Base-by-base conservation (phyloP, 2,113 vertebrate genomes). In the Panthera leo region DNA sequence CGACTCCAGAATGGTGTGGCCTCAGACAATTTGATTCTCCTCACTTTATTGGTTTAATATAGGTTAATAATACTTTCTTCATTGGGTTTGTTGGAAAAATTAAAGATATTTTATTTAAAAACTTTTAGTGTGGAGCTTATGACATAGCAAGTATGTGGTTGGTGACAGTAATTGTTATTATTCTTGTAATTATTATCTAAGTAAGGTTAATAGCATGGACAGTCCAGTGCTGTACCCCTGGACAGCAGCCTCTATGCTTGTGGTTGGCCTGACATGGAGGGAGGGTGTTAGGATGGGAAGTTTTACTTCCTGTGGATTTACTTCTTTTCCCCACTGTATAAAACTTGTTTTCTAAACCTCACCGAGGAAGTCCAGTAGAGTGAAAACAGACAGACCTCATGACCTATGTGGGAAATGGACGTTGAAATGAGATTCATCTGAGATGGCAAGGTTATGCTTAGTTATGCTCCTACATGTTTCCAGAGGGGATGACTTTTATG, bases 381-480 rank as follows among this genome's bases (percentile, higher is more conserved):
- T 23, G 9, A 70, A 70, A 96, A 79, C 55, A 94, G 75, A 58
- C 58, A 95, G 76, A 85, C 19, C 73, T 21, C 93, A 91, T 85
- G 70, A 88, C 45, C 76, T 75, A 0, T 58, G 70, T 89, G 65
- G 85, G 95, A 97, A 94, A 94, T 78, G 76, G 70, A 76, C 0
- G 0, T 93, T 97, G 92, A 85, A 96, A 96, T 95, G 82, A 95
- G 71, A 88, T 93, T 93, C 45, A 27, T 89, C 58, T 79, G 39
- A 94, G 58, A 76, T 29, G 23, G 39, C 29, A 94, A 96, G 42
- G 45, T 58, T 67, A 83, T 84, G 84, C 96, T 95, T 85, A 71
- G 73, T 94, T 97, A 92, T 94, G 87, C 83, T 96, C 92, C 53
- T 80, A 29, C 25, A 29, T 84, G 34, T 89, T 94, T 89, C 67